phyloP scores from a whole-genome alignment of 2,888 invertebrate genomes.

The Blera fallax region DNA sequence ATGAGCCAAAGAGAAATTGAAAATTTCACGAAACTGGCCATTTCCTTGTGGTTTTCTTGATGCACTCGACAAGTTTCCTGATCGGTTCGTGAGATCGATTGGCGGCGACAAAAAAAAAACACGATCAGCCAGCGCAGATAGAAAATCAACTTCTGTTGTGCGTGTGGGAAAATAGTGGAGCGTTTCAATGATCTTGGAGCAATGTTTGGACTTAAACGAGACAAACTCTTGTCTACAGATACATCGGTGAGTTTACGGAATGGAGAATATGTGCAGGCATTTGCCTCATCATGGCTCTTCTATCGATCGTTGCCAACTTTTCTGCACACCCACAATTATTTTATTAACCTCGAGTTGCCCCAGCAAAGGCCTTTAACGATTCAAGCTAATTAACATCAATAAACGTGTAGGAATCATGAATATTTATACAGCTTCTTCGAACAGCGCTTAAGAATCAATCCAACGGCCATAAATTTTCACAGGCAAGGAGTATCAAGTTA shows the following conservation, averaged over 20 bases:
- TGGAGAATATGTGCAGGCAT: background rate
- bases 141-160: slow-evolving; percentile 12
- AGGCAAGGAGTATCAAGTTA: too few species aligned
- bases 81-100: slow-evolving; percentile 33
- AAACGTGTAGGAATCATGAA: too few species aligned
- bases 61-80: slow-evolving; percentile 40
- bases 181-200: slow-evolving; percentile 40
- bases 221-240: background rate
- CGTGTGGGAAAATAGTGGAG: slow-evolving; percentile 59
- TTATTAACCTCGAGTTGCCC: background rate
- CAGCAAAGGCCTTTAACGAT: too few species aligned
- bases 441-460: too few species aligned
- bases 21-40: slow-evolving; percentile 34
- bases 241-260: background rate
- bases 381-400: too few species aligned
- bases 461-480: too few species aligned
- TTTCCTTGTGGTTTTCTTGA: slow-evolving; percentile 45
- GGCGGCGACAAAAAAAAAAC: background rate
- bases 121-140: slow-evolving; percentile 4
- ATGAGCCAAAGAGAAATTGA: slow-evolving; percentile 33
- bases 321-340: background rate
- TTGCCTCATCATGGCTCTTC: background rate
- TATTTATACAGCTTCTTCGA: too few species aligned
- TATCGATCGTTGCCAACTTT: too few species aligned
- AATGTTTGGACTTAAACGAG: slow-evolving; percentile 17